Evolutionary conservation across 2,113 vertebrate species (phyloP).

Genomic region (Motacilla tschutschensis): DNA sequence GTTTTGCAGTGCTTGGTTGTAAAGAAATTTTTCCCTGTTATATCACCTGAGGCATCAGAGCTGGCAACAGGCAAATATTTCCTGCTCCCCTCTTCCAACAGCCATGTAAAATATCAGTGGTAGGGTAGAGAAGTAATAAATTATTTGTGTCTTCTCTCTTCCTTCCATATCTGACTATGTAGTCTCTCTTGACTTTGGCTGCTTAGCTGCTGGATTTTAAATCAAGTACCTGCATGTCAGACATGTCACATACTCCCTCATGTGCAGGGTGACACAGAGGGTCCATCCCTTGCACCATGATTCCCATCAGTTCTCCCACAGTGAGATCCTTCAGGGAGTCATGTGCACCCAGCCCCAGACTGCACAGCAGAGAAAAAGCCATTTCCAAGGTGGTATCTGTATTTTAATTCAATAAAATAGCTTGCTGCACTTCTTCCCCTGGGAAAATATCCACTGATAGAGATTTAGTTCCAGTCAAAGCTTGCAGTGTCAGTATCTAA

Average conservation of each 20-base stretch:
- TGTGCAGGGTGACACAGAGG: background rate
- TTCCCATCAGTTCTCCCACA: background rate
- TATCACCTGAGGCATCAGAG: background rate
- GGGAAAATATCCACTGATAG: constrained; percentile 10
- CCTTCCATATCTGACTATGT: background rate
- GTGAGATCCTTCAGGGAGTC: background rate
- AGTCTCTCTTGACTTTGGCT: background rate
- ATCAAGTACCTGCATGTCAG: background rate
- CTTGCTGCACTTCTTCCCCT: constrained; percentile 12
- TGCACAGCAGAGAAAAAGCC: background rate
- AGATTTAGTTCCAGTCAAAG: constrained; percentile 2
- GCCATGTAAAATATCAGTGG: background rate
- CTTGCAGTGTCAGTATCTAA: constrained; percentile 1
- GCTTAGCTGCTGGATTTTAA: background rate
- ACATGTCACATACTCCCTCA: background rate
- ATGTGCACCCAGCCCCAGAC: background rate
- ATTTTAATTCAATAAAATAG: background rate
- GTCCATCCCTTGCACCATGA: background rate
- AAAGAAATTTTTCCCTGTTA: background rate
- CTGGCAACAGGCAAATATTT: background rate
- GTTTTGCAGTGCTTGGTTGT: background rate
- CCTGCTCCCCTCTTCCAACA: fast-evolving
- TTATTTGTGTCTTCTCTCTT: background rate
- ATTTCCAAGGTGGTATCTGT: background rate
- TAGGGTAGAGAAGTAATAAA: background rate